Evolutionary conservation across 2,797 vertebrate genomes (phyloP), one percentile per base, ranked within the genome.

Genomic region (Tangara arthus): DNA sequence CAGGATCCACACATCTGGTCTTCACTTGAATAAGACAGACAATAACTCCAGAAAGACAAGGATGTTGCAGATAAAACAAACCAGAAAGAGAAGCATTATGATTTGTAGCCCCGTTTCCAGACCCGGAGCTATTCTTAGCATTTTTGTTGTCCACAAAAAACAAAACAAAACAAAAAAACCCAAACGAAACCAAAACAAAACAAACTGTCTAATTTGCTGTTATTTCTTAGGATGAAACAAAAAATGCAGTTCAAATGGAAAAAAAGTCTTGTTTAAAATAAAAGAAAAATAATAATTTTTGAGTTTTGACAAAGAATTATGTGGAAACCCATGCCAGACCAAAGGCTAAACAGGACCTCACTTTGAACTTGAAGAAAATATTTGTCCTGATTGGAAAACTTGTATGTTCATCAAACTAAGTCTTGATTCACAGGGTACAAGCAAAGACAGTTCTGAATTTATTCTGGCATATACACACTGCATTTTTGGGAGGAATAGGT

Each of bases 401-500:
- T 28, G 1, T 2, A 0, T 66, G 19, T 47, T 92, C 68, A 61
- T 70, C 75, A 80, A 60, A 46, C 20, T 70, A 44, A 73, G n/a
- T 22, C 34, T 70, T 79, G 56, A 84, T 92, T 87, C 68, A 56
- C 19, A 53, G 8, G 7, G 8, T 39, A 44, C 17, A 90, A 87
- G 68, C 3, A 85, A 69, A 77, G 59, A 42, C n/a, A 94, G 41
- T 47, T 84, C 41, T 83, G 66, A 86, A 91, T 78, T 83, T 53
- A 37, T 86, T 86, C 55, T 83, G 65, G 66, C 63, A 46, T 53
- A 46, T 60, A 32, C 9, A 50, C 1, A 3, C 49, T 89, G 34
- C 56, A 57, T 70, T 93, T 94, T 64, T 92, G 69, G 66, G 63
- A 95, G 66, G 60, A 90, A 72, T 79, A 70, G 70, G 81, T 94